phyloP scores from a whole-genome alignment of 2,113 vertebrate species.

The Probosciger aterrimus region DNA sequence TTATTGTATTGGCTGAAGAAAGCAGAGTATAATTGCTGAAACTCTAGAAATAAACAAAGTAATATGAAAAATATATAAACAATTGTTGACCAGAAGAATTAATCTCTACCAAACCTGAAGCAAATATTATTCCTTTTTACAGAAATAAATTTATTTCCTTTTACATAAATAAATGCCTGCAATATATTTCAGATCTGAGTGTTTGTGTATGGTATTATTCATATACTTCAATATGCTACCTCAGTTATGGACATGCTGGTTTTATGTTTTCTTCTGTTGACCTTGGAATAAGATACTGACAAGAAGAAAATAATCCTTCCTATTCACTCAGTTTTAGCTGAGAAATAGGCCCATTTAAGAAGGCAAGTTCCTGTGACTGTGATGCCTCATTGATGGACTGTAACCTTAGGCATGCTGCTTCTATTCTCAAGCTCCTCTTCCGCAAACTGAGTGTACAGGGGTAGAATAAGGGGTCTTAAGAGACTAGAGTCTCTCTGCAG shows the following conservation, averaged over 20 bases:
- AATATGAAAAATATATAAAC: not conserved
- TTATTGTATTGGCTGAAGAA: not conserved
- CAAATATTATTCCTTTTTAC: not conserved
- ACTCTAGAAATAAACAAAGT: not conserved
- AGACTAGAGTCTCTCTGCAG: not conserved
- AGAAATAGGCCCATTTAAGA: constrained; percentile 2
- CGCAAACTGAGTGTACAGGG: not conserved
- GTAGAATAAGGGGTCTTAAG: not conserved
- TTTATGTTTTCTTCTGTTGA: not conserved
- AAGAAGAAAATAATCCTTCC: not conserved
- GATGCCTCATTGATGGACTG: not conserved
- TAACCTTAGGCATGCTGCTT: not conserved
- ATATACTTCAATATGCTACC: not conserved
- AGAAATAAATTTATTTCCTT: not conserved
- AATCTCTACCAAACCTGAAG: not conserved
- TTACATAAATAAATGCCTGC: not conserved
- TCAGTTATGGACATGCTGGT: not conserved
- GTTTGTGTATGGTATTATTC: not conserved
- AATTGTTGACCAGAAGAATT: not conserved
- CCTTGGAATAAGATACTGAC: not conserved
- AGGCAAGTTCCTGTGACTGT: not conserved
- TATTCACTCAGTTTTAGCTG: not conserved
- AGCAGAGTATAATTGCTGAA: not conserved
- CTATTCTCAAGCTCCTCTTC: not conserved
- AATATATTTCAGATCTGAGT: not conserved